These are phyloP conservation scores for Rhizomys pruinosus DNA, from an alignment of 2,113 vertebrate genomes.

Conservation along the genomic window DNA sequence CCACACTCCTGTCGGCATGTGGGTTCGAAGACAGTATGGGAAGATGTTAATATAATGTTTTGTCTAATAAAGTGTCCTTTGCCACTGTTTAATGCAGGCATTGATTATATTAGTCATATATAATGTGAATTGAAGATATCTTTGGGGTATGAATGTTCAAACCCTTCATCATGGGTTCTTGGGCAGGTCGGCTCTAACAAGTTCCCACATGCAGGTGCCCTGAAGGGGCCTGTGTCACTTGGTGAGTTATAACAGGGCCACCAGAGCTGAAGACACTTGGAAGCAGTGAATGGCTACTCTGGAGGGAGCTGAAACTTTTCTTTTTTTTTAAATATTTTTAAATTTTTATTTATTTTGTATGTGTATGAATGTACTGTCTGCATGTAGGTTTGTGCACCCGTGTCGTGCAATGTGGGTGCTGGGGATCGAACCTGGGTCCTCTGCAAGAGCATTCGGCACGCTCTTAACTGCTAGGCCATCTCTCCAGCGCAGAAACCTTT, in stretches of 20 bases:
- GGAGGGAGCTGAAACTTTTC: not conserved
- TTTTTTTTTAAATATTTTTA: too few species aligned
- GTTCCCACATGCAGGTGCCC: not conserved
- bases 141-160: not conserved
- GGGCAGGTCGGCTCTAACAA: not conserved
- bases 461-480: too few species aligned
- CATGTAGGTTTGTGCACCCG: too few species aligned
- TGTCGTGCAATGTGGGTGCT: too few species aligned
- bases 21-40: too few species aligned
- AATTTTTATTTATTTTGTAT: too few species aligned
- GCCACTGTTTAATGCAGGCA: not conserved
- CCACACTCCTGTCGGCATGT: too few species aligned
- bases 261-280: not conserved
- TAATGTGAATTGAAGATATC: not conserved
- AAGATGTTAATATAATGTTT: too few species aligned
- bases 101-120: not conserved
- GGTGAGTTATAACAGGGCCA: not conserved
- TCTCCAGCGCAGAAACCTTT: not conserved
- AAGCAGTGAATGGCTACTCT: not conserved
- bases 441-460: too few species aligned
- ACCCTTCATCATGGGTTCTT: not conserved
- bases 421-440: too few species aligned
- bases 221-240: not conserved
- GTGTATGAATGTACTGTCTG: too few species aligned
- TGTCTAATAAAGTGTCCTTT: too few species aligned